Evolutionary conservation across 2,888 invertebrate genomes (phyloP).

Genomic region (Dolomedes plantarius): DNA sequence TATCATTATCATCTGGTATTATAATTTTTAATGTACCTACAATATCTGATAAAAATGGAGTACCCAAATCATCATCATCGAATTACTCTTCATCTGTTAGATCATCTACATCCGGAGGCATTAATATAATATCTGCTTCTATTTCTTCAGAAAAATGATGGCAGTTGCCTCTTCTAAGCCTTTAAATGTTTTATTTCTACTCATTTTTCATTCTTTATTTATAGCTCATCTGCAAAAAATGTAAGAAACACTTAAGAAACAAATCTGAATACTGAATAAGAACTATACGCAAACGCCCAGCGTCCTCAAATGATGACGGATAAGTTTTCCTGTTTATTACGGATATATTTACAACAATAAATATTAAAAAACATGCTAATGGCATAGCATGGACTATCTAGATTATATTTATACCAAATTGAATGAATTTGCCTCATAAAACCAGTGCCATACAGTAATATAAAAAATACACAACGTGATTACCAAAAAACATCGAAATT

Average conservation of each 20-base stretch:
- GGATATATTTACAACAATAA: background rate
- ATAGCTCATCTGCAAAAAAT: conserved; percentile 5
- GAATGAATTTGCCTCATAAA: conserved; percentile 3
- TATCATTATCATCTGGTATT: conserved; percentile 8
- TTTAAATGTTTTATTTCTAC: conserved; percentile 17
- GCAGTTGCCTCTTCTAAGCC: conserved; percentile 17
- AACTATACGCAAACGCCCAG: conserved; percentile 7
- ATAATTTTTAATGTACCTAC: conserved; percentile 18
- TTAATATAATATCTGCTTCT: conserved; percentile 7
- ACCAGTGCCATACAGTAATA: background rate
- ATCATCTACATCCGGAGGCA: conserved; percentile 12
- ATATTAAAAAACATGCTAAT: background rate
- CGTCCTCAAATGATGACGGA: conserved; percentile 14
- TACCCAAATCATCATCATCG: conserved; percentile 20
- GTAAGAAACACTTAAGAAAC: background rate
- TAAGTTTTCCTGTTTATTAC: background rate
- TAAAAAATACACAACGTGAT: background rate
- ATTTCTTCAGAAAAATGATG: conserved; percentile 21
- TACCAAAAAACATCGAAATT: background rate
- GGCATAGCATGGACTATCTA: background rate
- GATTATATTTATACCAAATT: background rate
- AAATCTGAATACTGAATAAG: background rate
- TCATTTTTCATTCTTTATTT: background rate
- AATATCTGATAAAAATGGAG: conserved; percentile 19
- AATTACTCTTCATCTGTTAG: conserved; percentile 16